Conservation (phyloP, 2,888 invertebrate genomes). For the Halictus ligatus region DNA sequence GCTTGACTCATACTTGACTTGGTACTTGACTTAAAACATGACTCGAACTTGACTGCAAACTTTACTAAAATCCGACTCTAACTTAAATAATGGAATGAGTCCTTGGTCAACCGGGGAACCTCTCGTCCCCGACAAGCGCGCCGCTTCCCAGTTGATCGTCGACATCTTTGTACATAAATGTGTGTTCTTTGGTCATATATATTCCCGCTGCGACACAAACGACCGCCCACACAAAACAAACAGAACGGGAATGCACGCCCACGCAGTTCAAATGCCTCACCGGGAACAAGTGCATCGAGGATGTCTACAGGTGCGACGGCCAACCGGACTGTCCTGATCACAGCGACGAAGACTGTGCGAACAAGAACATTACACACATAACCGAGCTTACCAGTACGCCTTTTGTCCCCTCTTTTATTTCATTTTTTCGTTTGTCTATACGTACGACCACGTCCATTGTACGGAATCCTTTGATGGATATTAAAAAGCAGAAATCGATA, state of each 20-base stretch:
- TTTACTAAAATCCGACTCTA: too few species aligned
- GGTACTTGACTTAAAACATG: neutral
- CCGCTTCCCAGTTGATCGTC: constrained; percentile 26
- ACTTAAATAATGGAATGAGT: neutral
- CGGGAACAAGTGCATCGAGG: constrained; percentile 85
- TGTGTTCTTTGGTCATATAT: constrained; percentile 73
- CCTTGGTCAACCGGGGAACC: neutral
- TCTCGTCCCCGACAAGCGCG: neutral
- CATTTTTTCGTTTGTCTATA: constrained; percentile 26
- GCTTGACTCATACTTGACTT: neutral
- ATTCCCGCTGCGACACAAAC: constrained; percentile 63
- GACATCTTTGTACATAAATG: constrained; percentile 58
- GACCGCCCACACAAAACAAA: constrained; percentile 63
- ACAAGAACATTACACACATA: constrained; percentile 77
- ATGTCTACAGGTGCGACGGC: constrained; percentile 85
- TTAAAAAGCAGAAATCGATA: neutral
- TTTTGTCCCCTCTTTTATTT: constrained; percentile 47
- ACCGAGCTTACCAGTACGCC: constrained; percentile 80
- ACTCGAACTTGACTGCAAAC: neutral
- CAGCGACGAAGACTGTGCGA: constrained; percentile 85
- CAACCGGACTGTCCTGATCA: constrained; percentile 86
- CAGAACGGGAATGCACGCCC: constrained; percentile 84
- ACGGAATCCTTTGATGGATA: neutral
- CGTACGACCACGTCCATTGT: neutral
- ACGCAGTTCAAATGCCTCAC: constrained; percentile 86